Evolutionary conservation across 2,113 vertebrate genomes (phyloP).

Genomic region (Podilymbus podiceps): DNA sequence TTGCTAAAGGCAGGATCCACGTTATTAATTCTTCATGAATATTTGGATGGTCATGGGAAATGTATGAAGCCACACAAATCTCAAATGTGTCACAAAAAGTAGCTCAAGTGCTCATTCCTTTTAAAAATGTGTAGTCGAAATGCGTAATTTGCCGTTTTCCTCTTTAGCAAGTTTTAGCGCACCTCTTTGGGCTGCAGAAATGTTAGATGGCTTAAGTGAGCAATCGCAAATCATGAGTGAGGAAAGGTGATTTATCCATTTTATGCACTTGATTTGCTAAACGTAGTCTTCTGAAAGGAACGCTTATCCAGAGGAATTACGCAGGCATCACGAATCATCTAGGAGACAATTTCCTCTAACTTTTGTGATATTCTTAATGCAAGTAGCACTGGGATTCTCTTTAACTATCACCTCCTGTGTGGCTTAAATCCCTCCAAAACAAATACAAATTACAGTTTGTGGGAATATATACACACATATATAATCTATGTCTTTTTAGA

Average conservation of each 20-base stretch:
- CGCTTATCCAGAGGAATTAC: neutral
- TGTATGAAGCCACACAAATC: slow-evolving; percentile 4
- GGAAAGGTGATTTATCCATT: neutral
- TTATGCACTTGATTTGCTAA: neutral
- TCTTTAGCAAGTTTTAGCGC: neutral
- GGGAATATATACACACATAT: neutral
- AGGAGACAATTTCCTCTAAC: neutral
- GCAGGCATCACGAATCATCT: neutral
- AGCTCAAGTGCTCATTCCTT: neutral
- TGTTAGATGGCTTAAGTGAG: neutral
- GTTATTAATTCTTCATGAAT: slow-evolving; percentile 66
- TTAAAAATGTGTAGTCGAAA: neutral
- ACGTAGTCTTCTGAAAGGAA: neutral
- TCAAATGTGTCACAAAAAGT: slow-evolving; percentile 3
- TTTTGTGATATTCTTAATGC: neutral
- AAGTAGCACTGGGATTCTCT: neutral
- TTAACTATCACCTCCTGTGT: neutral
- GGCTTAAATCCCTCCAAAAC: neutral
- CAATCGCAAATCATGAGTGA: neutral
- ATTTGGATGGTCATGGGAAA: slow-evolving; percentile 62
- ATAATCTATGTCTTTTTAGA: neutral
- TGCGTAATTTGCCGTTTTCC: neutral
- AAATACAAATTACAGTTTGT: neutral
- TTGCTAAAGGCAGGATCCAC: slow-evolving; percentile 50
- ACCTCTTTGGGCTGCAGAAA: neutral